Percentiles rank a stretch among this genome's conserved stretches.
Conservation (phyloP, 2,888 invertebrate genomes). For the Deilephila porcellus region DNA sequence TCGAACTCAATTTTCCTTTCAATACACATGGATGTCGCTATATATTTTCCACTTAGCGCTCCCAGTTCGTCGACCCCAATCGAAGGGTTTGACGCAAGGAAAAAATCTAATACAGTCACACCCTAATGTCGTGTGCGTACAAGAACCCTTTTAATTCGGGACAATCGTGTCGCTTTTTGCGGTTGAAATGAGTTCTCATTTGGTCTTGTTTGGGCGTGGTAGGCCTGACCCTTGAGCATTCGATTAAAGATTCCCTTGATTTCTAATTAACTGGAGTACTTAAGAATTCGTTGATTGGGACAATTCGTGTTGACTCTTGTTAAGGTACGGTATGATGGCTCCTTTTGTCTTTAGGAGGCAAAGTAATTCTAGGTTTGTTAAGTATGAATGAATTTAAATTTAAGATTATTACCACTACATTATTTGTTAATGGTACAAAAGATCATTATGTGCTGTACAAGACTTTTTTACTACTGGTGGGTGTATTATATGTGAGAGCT, state of each 20-base stretch:
- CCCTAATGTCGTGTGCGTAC: conserved; percentile 58
- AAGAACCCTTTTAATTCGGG: conserved; percentile 68
- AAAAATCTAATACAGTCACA: conserved; percentile 59
- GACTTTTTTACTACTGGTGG: too few relatives aligned
- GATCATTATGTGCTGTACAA: too few relatives aligned
- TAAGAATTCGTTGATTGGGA: background rate
- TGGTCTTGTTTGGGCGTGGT: conserved; percentile 24
- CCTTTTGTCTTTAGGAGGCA: too few relatives aligned
- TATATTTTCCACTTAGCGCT: conserved; percentile 30
- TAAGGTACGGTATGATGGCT: too few relatives aligned
- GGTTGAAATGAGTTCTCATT: conserved; percentile 17
- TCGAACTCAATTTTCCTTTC: background rate
- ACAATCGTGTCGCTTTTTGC: conserved; percentile 48
- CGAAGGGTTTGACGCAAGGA: conserved; percentile 28
- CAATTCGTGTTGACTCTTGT: background rate
- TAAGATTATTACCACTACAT: too few relatives aligned
- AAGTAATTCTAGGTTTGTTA: too few relatives aligned
- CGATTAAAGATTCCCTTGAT: conserved; percentile 5
- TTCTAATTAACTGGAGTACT: conserved; percentile 30
- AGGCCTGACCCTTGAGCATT: background rate
- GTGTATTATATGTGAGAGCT: too few relatives aligned
- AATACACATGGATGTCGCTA: background rate
- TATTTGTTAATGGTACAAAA: too few relatives aligned
- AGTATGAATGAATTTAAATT: too few relatives aligned
- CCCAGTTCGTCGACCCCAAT: conserved; percentile 14